Percentiles rank a stretch among this genome's conserved stretches.
phyloP scores from a whole-genome alignment of 2,888 invertebrate genomes.

The Sisyra terminalis region DNA sequence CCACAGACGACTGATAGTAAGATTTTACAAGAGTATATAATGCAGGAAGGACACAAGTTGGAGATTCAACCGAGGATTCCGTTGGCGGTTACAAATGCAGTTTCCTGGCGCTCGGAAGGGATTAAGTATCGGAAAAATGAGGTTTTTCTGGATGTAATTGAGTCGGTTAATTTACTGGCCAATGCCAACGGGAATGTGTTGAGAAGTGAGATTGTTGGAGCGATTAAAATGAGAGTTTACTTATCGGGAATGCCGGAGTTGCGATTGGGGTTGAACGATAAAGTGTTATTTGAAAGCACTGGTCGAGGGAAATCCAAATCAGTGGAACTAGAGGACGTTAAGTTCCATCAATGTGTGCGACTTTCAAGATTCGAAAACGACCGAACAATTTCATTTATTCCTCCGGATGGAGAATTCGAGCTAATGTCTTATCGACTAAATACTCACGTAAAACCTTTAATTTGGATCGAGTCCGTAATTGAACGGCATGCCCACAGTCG shows the following conservation, averaged over 20 bases:
- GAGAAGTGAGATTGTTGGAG: constrained; percentile 94
- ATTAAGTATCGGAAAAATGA: constrained; percentile 98
- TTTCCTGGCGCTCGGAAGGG: constrained; percentile 96
- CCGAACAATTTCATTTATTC: constrained; percentile 94
- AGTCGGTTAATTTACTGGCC: constrained; percentile 89
- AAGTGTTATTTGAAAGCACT: constrained; percentile 93
- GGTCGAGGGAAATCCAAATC: constrained; percentile 96
- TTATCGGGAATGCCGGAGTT: constrained; percentile 97
- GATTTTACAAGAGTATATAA: constrained; percentile 95
- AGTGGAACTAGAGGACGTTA: constrained; percentile 95
- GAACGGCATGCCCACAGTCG: constrained; percentile 94
- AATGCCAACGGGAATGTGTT: constrained; percentile 94
- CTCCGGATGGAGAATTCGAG: constrained; percentile 98
- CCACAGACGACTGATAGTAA: constrained; percentile 98
- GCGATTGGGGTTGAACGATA: constrained; percentile 90
- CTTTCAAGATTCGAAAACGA: constrained; percentile 96
- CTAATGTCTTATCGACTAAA: constrained; percentile 95
- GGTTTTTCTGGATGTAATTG: constrained; percentile 97
- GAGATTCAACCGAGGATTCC: constrained; percentile 94
- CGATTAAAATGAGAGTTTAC: constrained; percentile 97
- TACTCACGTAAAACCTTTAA: constrained; percentile 92
- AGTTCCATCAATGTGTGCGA: constrained; percentile 96
- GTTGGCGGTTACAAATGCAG: constrained; percentile 98
- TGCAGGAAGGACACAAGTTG: constrained; percentile 94
- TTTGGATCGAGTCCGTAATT: constrained; percentile 98